A percentile compares a stretch with the other conserved stretches of the same genome.
Conservation (phyloP, 2,113 vertebrate species). For the Sminthopsis crassicaudata region DNA sequence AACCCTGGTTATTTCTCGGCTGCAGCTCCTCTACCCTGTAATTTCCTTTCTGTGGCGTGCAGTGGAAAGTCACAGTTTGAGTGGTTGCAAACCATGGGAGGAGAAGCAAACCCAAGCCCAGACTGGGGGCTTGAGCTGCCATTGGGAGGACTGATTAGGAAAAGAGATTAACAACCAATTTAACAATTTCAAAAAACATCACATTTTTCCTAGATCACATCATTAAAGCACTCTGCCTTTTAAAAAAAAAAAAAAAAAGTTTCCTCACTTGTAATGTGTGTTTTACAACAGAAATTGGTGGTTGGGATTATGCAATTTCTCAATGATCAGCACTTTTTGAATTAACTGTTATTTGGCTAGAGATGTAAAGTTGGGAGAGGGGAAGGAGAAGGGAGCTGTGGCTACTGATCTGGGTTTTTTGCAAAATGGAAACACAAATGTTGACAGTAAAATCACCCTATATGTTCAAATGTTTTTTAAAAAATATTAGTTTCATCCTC, state of each 20-base stretch:
- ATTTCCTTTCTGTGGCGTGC: slow-evolving; percentile 49
- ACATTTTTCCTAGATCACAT: neutral
- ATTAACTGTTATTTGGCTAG: slow-evolving; percentile 40
- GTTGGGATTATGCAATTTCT: slow-evolving; percentile 51
- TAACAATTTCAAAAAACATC: neutral
- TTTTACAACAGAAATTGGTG: slow-evolving; percentile 30
- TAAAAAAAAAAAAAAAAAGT: too few species aligned
- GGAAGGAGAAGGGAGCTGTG: neutral
- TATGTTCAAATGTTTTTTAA: slow-evolving; percentile 25
- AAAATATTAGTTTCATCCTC: neutral
- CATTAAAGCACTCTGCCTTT: slow-evolving; percentile 36
- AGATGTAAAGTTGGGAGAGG: neutral
- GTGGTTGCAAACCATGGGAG: neutral
- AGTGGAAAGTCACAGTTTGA: neutral
- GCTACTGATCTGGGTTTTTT: neutral
- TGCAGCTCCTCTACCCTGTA: slow-evolving; percentile 56
- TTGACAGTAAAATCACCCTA: neutral
- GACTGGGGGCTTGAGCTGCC: neutral
- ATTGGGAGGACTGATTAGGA: neutral
- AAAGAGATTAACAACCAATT: slow-evolving; percentile 43
- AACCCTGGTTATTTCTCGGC: slow-evolving; percentile 38
- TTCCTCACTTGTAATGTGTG: slow-evolving; percentile 28
- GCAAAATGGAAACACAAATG: slow-evolving; percentile 9
- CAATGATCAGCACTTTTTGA: slow-evolving; percentile 54
- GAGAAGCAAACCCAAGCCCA: neutral